phyloP scores from a whole-genome alignment of 2,888 invertebrate genomes.

The Blastobasis lacticolella region DNA sequence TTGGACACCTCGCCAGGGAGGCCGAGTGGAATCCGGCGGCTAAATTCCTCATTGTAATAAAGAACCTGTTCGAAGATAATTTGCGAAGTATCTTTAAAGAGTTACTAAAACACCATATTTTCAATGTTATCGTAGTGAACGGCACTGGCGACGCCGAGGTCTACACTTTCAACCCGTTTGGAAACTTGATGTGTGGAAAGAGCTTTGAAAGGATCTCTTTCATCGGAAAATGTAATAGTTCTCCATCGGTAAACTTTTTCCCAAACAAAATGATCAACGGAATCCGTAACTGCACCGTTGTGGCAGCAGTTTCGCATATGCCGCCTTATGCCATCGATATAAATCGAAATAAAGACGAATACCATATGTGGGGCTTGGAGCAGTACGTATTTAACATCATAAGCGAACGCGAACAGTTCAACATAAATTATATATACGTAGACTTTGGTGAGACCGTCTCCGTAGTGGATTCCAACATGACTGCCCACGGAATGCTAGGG shows the following conservation, averaged over 20 bases:
- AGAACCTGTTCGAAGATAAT: slow-evolving; percentile 13
- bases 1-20: slow-evolving; percentile 21
- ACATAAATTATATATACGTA: slow-evolving; percentile 26
- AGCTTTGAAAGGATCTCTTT: slow-evolving; percentile 30
- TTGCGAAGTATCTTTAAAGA: slow-evolving; percentile 30
- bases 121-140: slow-evolving; percentile 30
- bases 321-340: slow-evolving; percentile 36
- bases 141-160: slow-evolving; percentile 25
- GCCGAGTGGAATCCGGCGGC: slow-evolving; percentile 34
- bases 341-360: not conserved
- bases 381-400: slow-evolving; percentile 31
- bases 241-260: slow-evolving; percentile 19
- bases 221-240: slow-evolving; percentile 32
- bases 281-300: slow-evolving; percentile 37
- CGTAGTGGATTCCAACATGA: slow-evolving; percentile 22
- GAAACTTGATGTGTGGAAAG: slow-evolving; percentile 45
- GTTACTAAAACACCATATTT: slow-evolving; percentile 26
- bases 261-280: slow-evolving; percentile 29
- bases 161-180: slow-evolving; percentile 45
- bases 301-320: slow-evolving; percentile 29
- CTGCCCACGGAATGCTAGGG: slow-evolving; percentile 25
- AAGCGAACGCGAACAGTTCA: slow-evolving; percentile 30
- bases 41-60: slow-evolving; percentile 29
- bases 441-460: slow-evolving; percentile 24
- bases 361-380: slow-evolving; percentile 21